Conservation (phyloP, 2,888 invertebrate species). For the Oscheius sp. region DNA sequence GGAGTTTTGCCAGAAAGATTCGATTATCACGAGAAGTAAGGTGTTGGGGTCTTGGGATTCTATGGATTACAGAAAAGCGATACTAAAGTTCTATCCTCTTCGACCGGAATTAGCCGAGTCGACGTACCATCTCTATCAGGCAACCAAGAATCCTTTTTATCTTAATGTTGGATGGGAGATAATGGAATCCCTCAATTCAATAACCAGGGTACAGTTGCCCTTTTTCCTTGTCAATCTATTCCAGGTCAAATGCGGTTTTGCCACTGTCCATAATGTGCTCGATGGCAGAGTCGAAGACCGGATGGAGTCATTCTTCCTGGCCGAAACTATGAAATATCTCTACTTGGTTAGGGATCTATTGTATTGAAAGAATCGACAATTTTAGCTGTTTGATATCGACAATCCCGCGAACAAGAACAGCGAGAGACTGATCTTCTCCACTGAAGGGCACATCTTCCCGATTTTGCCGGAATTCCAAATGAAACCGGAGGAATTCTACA, state of each 20-base stretch:
- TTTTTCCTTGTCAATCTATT: not conserved
- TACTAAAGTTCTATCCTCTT: slow-evolving; percentile 77
- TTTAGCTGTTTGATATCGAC: slow-evolving; percentile 79
- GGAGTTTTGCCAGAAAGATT: slow-evolving; percentile 77
- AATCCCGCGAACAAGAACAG: slow-evolving; percentile 78
- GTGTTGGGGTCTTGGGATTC: not conserved
- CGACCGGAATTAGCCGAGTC: slow-evolving; percentile 80
- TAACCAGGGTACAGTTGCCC: slow-evolving; percentile 67
- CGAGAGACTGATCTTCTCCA: slow-evolving; percentile 78
- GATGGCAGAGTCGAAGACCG: slow-evolving; percentile 78
- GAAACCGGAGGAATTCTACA: not conserved
- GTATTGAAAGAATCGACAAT: slow-evolving; percentile 25
- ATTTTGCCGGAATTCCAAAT: slow-evolving; percentile 57
- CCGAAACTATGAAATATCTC: slow-evolving; percentile 80
- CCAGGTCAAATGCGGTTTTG: slow-evolving; percentile 78
- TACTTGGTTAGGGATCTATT: slow-evolving; percentile 76
- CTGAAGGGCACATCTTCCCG: slow-evolving; percentile 79
- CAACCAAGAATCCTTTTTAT: slow-evolving; percentile 80
- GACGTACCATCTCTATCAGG: slow-evolving; percentile 78
- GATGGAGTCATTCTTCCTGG: slow-evolving; percentile 81
- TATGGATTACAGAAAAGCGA: not conserved
- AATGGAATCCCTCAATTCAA: slow-evolving; percentile 73
- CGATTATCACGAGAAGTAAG: slow-evolving; percentile 75
- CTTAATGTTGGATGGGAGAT: slow-evolving; percentile 80
- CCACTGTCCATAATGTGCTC: slow-evolving; percentile 79